These are phyloP conservation scores for Scaptomyza reducta DNA, from an alignment of 2,888 invertebrate species.

Conservation along the genomic window DNA sequence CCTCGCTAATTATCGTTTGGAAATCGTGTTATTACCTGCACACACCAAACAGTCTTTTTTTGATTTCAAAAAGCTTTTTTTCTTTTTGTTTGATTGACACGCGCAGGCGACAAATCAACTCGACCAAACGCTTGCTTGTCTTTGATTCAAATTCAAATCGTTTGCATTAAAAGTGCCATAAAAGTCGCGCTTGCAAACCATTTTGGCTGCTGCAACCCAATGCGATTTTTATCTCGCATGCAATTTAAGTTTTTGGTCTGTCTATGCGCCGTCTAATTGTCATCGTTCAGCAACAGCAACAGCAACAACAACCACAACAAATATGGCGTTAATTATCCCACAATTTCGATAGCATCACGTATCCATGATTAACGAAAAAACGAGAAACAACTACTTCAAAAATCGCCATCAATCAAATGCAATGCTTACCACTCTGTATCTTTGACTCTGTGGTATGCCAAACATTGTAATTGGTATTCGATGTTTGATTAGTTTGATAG, in stretches of 20 bases:
- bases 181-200: constrained; percentile 49
- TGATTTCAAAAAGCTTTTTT: not conserved
- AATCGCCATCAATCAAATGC: constrained; percentile 74
- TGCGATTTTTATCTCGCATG: constrained; percentile 64
- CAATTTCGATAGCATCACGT: constrained; percentile 79
- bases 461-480: constrained; percentile 73
- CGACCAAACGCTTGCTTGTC: constrained; percentile 21
- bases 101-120: constrained; percentile 77
- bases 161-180: constrained; percentile 73
- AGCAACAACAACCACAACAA: constrained; percentile 49
- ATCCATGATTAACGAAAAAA: constrained; percentile 69
- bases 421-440: constrained; percentile 48
- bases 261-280: constrained; percentile 46
- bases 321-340: constrained; percentile 79
- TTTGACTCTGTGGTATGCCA: constrained; percentile 62
- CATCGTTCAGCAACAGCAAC: constrained; percentile 22
- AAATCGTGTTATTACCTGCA: constrained; percentile 73
- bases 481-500: constrained; percentile 61
- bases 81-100: constrained; percentile 67
- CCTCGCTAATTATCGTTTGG: constrained; percentile 72
- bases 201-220: constrained; percentile 38
- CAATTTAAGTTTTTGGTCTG: constrained; percentile 57
- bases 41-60: constrained; percentile 21
- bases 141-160: constrained; percentile 76
- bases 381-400: constrained; percentile 30